These are phyloP conservation scores for Dinoponera quadriceps DNA, from an alignment of 1,140 invertebrate species.

Conservation along the genomic window DNA sequence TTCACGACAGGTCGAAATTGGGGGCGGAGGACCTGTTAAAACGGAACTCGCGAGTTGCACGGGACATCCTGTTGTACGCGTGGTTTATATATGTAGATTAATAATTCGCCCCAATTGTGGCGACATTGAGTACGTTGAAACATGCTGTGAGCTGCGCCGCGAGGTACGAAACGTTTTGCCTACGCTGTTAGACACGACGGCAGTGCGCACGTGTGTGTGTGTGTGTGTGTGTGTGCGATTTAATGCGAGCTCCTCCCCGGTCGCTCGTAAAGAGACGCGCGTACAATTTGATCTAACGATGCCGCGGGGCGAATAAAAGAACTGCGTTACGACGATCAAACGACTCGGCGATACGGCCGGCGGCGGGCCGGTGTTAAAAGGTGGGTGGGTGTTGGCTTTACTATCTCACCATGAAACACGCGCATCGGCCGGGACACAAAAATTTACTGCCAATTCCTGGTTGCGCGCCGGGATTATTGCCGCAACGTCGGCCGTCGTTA, in stretches of 20 bases:
- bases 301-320: constrained; percentile 63
- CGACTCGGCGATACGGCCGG: constrained; percentile 48
- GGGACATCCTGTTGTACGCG: no score
- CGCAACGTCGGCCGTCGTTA: constrained; percentile 46
- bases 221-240: constrained; percentile 12
- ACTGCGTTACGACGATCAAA: constrained; percentile 60
- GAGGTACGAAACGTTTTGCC: not conserved
- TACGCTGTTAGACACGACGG: not conserved
- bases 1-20: no score
- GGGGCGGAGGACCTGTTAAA: no score
- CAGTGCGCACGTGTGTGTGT: no score
- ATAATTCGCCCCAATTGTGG: no score
- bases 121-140: not conserved
- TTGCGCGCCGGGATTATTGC: constrained; percentile 45
- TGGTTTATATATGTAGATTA: no score
- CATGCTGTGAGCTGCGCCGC: not conserved
- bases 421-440: constrained; percentile 35
- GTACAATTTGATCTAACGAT: constrained; percentile 61
- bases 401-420: constrained; percentile 47
- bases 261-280: constrained; percentile 53
- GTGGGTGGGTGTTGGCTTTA: constrained; percentile 42
- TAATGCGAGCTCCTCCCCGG: constrained; percentile 43
- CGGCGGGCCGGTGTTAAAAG: constrained; percentile 43
- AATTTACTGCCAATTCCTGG: constrained; percentile 54
- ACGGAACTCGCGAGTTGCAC: no score